Percentiles rank a stretch among this genome's conserved stretches.
Conservation (phyloP, 2,888 invertebrate species). For the Neocrepidodera transversa region DNA sequence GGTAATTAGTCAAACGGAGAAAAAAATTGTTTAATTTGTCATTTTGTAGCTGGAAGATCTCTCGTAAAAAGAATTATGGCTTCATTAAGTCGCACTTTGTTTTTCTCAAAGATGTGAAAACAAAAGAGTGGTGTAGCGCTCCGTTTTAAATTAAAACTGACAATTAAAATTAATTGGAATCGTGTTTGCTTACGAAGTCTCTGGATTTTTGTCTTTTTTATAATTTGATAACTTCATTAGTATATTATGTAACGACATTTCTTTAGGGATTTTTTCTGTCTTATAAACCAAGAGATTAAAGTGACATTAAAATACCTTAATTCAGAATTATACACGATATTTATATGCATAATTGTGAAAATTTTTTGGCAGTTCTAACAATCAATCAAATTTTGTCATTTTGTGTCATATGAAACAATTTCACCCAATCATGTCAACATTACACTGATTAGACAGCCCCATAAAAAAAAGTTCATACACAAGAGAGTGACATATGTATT, state of each 20-base stretch:
- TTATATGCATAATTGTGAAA: no score
- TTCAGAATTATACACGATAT: no score
- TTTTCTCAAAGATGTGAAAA: slow-evolving; percentile 29
- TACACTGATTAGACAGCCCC: no score
- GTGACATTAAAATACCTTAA: no score
- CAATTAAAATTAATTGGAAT: slow-evolving; percentile 49
- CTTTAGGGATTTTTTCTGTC: no score
- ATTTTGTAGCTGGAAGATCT: slow-evolving; percentile 29
- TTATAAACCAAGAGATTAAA: no score
- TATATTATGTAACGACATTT: background rate
- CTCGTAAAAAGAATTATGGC: slow-evolving; percentile 44
- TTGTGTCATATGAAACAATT: no score
- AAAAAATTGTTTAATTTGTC: slow-evolving; percentile 42
- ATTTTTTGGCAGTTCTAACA: no score
- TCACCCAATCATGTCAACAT: no score
- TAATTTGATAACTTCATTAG: background rate
- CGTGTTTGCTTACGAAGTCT: slow-evolving; percentile 44
- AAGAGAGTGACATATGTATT: no score
- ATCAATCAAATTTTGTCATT: no score
- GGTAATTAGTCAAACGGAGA: slow-evolving; percentile 24
- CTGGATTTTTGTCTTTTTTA: slow-evolving; percentile 5
- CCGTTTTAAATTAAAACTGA: slow-evolving; percentile 43
- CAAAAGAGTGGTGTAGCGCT: slow-evolving; percentile 21
- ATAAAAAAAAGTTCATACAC: no score
- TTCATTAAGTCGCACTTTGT: slow-evolving; percentile 41